These are phyloP conservation scores for Charadrius vociferus DNA, from an alignment of 2,113 vertebrate species.

Conservation along the genomic window DNA sequence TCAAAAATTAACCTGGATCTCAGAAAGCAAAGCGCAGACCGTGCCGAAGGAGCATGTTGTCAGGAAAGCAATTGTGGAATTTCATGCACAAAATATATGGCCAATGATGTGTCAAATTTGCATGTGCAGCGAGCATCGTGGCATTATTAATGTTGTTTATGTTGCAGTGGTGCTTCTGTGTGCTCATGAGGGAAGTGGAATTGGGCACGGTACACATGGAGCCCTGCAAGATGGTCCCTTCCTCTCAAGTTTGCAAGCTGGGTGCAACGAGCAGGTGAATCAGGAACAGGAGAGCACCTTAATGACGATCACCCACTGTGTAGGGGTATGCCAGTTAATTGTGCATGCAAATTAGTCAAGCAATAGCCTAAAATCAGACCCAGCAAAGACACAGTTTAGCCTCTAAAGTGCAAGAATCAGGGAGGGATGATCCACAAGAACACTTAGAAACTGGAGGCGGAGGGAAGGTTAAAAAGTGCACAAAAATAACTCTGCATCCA, in stretches of 20 bases:
- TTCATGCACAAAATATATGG: background rate
- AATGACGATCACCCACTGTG: background rate
- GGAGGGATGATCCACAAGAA: background rate
- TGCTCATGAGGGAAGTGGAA: background rate
- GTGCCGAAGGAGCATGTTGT: background rate
- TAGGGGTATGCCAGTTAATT: background rate
- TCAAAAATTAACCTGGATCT: background rate
- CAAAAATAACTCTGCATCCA: background rate
- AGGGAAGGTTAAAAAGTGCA: background rate
- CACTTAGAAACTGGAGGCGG: background rate
- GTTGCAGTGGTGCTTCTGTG: background rate
- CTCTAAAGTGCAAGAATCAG: background rate
- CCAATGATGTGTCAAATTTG: background rate
- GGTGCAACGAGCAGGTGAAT: background rate
- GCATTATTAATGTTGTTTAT: background rate
- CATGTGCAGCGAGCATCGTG: background rate
- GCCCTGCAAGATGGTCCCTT: fast-evolving
- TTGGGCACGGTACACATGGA: fast-evolving
- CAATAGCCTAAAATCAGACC: background rate
- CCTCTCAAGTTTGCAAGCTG: fast-evolving
- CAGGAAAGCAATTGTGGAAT: background rate
- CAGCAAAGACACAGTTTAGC: background rate
- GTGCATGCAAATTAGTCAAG: background rate
- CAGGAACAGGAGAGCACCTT: background rate
- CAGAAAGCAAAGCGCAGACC: fast-evolving